These are phyloP conservation scores for Bombus confusus DNA, from an alignment of 1,140 invertebrate genomes.

Conservation along the genomic window DNA sequence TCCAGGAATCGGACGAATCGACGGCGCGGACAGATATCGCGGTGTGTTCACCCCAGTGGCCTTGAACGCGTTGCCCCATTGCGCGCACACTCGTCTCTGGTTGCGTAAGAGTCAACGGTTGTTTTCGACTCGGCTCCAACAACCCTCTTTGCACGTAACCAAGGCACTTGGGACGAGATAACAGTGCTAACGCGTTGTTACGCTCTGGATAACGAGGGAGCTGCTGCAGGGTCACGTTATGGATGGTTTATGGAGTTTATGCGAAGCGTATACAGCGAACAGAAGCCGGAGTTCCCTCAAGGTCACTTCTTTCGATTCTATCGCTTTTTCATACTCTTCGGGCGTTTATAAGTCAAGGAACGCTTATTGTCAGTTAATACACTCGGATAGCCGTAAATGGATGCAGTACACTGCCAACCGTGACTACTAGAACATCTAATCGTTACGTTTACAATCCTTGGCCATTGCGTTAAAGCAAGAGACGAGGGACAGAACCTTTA, in stretches of 20 bases:
- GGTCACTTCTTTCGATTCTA: no score
- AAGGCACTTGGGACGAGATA: background rate
- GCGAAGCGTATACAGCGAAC: background rate
- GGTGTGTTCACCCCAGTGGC: background rate
- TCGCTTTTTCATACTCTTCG: no score
- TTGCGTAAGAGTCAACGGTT: slow-evolving; percentile 77
- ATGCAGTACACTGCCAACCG: background rate
- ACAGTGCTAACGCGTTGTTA: background rate
- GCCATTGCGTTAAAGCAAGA: no score
- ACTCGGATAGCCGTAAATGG: no score
- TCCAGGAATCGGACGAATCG: slow-evolving; percentile 73
- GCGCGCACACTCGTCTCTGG: slow-evolving; percentile 41
- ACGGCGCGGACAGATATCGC: background rate
- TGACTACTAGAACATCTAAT: no score
- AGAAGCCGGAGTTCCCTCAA: no score
- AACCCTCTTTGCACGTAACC: slow-evolving; percentile 26
- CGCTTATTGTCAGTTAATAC: no score
- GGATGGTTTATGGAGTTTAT: background rate
- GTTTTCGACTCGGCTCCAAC: slow-evolving; percentile 64
- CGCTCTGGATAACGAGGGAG: background rate
- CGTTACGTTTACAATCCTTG: background rate
- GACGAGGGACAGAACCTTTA: no score
- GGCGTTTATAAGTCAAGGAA: no score
- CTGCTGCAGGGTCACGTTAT: background rate
- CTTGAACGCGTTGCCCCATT: slow-evolving; percentile 24